A percentile compares a stretch with the other conserved stretches of the same genome.
These are phyloP conservation scores for Glossophaga mutica DNA, from an alignment of 2,797 vertebrate species.

Conservation along the genomic window DNA sequence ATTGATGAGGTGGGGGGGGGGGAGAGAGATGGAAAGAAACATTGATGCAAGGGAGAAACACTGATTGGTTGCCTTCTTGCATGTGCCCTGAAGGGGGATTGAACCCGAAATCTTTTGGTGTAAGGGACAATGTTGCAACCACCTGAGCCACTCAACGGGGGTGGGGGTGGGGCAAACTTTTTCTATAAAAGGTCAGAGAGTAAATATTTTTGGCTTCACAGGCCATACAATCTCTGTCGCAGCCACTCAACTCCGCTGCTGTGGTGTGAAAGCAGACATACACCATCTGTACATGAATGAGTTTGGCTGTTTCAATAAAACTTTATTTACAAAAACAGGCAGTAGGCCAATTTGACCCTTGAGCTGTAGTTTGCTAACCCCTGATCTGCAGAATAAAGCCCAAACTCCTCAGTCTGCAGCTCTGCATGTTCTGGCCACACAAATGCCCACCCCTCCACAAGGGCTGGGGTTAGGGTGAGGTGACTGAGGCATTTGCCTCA, in stretches of 20 bases:
- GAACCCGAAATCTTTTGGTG: background rate
- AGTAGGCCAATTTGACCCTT: background rate
- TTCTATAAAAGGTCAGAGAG: too few relatives aligned
- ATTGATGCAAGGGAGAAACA: too few relatives aligned
- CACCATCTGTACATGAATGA: background rate
- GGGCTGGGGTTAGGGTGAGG: background rate
- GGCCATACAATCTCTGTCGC: too few relatives aligned
- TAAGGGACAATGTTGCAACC: background rate
- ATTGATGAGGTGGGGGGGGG: too few relatives aligned
- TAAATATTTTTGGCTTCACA: too few relatives aligned
- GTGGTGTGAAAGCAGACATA: too few relatives aligned
- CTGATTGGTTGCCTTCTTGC: too few relatives aligned
- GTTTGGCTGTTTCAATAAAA: background rate
- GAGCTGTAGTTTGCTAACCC: background rate
- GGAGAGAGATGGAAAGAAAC: too few relatives aligned
- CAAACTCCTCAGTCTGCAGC: background rate
- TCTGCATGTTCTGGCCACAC: background rate
- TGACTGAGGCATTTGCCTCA: background rate
- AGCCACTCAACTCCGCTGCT: too few relatives aligned
- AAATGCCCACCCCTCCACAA: background rate
- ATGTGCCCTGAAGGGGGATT: background rate
- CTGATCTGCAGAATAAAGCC: background rate
- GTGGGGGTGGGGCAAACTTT: too few relatives aligned
- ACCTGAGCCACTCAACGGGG: background rate
- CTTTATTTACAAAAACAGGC: background rate